Base-by-base conservation (phyloP, 2,888 invertebrate genomes). In the Lepetodrilus schrolli region DNA sequence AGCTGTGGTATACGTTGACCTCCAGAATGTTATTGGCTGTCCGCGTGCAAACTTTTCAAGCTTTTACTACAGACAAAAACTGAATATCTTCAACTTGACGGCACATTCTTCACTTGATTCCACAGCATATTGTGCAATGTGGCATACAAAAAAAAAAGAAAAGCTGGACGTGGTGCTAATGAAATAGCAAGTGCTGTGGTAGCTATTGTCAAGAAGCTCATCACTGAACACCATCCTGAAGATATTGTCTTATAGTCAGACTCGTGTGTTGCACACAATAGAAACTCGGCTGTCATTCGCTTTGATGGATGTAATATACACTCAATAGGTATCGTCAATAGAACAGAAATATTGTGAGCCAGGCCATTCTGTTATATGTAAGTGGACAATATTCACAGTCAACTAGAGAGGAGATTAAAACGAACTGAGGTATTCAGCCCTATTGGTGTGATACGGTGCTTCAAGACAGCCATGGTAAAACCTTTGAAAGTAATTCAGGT, bases 51-150 rank as follows among this genome's bases (percentile, higher is more conserved):
- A 51, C 34, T 8, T 71, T 8, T 58, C 70, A 2, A 71, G 43
- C 38, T 58, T 71, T 30, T 71, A 38, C n/a, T 66, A 66, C 36
- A 34, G 66, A 20, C 30, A 76, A 38, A 78, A 80, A 48, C 37
- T 80, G 1, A 80, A 58, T 69, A 75, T 80, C 4, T 80, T 30
- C 36, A 78, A 78, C 37, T 20, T 77, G n/a, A 71, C 77, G 1
- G 76, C 68, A 38, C 74, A 76, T 43, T 77, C 73, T 23, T 77
- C 73, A 8, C n/a, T 47, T 1, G 72, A 70, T 26, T 76, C 73
- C 48, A 69, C 10, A 34, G 76, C 72, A 7, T 80, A 78, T 34
- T 72, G 72, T 74, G 73, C 73, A 8, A n/a, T 78, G 5, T 78
- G 80, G 36, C 1, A 30, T 30, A 34, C 23, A 65, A 26, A 4